Evolutionary conservation across 2,797 vertebrate species (phyloP).

Genomic region (Pipistrellus pipistrellus): DNA sequence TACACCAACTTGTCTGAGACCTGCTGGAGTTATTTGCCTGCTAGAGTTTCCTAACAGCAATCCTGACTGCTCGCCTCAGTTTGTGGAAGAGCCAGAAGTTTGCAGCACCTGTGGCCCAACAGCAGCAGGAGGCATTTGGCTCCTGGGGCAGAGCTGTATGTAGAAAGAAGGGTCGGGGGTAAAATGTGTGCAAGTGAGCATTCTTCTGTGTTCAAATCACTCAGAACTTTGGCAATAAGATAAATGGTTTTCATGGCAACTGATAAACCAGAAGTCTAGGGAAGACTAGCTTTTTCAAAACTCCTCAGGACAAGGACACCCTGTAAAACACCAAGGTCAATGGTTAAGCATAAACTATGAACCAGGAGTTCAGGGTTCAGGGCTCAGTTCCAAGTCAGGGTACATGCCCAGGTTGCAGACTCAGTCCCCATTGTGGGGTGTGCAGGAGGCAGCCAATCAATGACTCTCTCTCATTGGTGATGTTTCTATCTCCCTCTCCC

Average conservation of each 20-base stretch:
- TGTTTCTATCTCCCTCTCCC: no score
- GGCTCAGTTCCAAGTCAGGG: no score
- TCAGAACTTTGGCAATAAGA: constrained; percentile 44
- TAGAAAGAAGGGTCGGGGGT: not conserved
- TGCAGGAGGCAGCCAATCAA: no score
- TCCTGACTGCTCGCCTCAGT: not conserved
- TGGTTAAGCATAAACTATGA: no score
- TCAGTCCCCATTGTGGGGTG: no score
- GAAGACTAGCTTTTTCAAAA: constrained; percentile 4
- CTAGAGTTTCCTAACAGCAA: not conserved
- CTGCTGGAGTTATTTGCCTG: constrained; percentile 12
- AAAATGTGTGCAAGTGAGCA: not conserved
- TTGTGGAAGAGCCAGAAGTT: not conserved
- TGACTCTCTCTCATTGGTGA: no score
- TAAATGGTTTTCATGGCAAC: constrained; percentile 56
- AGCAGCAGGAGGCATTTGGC: not conserved
- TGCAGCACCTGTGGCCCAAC: not conserved
- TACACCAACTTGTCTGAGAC: constrained; percentile 49
- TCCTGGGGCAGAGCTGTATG: accelerated
- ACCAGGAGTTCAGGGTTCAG: no score
- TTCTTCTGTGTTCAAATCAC: constrained; percentile 56
- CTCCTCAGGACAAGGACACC: not conserved
- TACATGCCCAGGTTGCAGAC: no score
- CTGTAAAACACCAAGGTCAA: not conserved
- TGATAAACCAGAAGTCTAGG: not conserved